A percentile compares a stretch with the other conserved stretches of the same genome.
Evolutionary conservation across 53 echinoderm and acorn worm genomes (phyloP).

Genomic region (Arbacia lixula): DNA sequence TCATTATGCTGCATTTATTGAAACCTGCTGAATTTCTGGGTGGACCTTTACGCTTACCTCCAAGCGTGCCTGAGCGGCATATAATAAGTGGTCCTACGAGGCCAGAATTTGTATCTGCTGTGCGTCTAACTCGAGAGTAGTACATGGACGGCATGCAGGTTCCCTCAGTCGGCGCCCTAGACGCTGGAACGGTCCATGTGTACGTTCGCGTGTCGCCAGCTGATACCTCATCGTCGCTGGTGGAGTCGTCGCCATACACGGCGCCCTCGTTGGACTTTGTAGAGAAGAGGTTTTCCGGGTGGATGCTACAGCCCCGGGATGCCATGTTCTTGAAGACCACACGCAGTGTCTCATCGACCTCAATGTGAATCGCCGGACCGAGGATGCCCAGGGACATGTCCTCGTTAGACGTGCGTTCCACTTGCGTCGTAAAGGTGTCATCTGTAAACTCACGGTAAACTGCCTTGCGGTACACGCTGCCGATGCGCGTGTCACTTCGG

Average conservation of each 20-base stretch:
- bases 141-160: constrained; percentile 78
- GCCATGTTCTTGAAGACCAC: constrained; percentile 84
- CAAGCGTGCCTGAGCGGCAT: no score
- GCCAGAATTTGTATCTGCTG: no score
- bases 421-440: constrained; percentile 50
- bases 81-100: no score
- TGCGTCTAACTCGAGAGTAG: constrained; percentile 61
- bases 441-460: constrained; percentile 75
- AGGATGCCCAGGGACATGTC: constrained; percentile 76
- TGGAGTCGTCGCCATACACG: constrained; percentile 1
- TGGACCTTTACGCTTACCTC: no score
- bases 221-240: constrained; percentile 31
- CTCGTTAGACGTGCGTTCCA: constrained; percentile 8
- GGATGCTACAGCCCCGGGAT: constrained; percentile 57
- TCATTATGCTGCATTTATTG: no score
- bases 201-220: constrained; percentile 72
- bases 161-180: constrained; percentile 66
- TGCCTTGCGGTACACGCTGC: constrained; percentile 84
- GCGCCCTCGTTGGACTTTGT: constrained; percentile 29
- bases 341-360: constrained; percentile 75
- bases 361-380: constrained; percentile 73
- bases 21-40: no score
- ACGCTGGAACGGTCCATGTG: constrained; percentile 66
- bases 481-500: constrained; percentile 66
- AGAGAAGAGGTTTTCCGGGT: constrained; percentile 73